Percentiles rank a stretch among this genome's conserved stretches.
phyloP scores from a whole-genome alignment of 2,113 vertebrate species.

The Furnarius figulus region DNA sequence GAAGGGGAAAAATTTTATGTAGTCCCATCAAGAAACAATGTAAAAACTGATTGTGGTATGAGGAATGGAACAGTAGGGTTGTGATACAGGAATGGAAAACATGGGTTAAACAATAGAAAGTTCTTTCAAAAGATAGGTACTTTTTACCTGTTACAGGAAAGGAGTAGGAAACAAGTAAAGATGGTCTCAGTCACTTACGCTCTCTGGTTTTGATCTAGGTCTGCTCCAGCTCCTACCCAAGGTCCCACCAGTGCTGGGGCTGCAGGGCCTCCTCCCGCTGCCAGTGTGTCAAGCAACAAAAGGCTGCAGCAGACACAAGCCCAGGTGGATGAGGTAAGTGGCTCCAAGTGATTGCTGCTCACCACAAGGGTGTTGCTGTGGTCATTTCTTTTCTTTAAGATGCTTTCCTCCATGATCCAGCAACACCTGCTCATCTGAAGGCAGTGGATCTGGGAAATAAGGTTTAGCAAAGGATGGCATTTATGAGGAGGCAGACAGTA shows the following conservation, averaged over 20 bases:
- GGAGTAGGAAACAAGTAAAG: background rate
- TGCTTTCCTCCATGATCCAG: background rate
- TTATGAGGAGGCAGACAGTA: background rate
- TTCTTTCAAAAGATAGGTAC: background rate
- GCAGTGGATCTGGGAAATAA: background rate
- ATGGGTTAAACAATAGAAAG: background rate
- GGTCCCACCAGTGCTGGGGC: constrained; percentile 62
- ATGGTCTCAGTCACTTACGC: background rate
- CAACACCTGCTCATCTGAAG: background rate
- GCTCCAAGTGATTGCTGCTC: background rate
- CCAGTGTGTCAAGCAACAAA: constrained; percentile 88
- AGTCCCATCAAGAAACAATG: background rate
- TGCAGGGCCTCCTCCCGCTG: constrained; percentile 50
- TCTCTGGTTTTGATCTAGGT: constrained; percentile 74
- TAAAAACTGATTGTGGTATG: background rate
- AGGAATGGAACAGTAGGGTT: background rate
- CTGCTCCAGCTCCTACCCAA: constrained; percentile 80
- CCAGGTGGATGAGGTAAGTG: constrained; percentile 87
- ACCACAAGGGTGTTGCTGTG: background rate
- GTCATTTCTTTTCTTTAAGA: background rate
- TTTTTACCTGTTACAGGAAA: background rate
- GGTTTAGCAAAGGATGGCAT: background rate
- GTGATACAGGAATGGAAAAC: background rate
- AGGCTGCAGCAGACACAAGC: constrained; percentile 92
- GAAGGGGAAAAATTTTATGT: background rate